These are phyloP conservation scores for Zaprionus kolodkinae DNA, from an alignment of 1,140 invertebrate species.

Conservation along the genomic window DNA sequence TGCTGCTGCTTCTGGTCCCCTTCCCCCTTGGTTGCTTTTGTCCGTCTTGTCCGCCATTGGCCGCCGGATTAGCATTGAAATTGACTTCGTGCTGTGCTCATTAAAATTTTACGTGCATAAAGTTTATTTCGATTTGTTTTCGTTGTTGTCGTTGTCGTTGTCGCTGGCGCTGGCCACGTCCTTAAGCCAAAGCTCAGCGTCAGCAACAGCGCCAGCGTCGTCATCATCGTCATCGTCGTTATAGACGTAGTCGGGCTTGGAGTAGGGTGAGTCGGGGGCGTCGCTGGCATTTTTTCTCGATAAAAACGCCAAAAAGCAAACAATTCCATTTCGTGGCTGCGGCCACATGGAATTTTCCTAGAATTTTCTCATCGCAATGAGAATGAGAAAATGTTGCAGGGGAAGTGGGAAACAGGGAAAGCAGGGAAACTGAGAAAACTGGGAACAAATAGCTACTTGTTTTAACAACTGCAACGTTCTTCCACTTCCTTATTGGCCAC, in stretches of 20 bases:
- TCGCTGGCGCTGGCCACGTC: slow-evolving; percentile 46
- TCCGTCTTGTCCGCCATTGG: slow-evolving; percentile 47
- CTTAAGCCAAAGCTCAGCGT: slow-evolving; percentile 30
- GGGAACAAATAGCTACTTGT: slow-evolving; percentile 58
- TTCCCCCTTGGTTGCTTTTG: slow-evolving; percentile 37
- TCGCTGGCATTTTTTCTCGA: slow-evolving; percentile 28
- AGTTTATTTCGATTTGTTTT: slow-evolving; percentile 77
- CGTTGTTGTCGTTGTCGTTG: slow-evolving; percentile 17
- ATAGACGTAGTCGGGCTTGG: not conserved
- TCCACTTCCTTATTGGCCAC: slow-evolving; percentile 68
- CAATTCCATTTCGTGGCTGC: slow-evolving; percentile 54
- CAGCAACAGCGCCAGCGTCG: slow-evolving; percentile 14
- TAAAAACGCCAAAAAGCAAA: slow-evolving; percentile 44
- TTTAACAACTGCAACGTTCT: slow-evolving; percentile 32
- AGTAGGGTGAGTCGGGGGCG: not conserved
- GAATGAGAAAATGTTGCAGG: slow-evolving; percentile 34
- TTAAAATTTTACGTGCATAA: slow-evolving; percentile 83
- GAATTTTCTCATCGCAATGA: slow-evolving; percentile 32
- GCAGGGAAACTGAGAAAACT: too few species aligned
- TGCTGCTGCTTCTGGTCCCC: slow-evolving; percentile 17
- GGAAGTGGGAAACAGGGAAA: too few species aligned
- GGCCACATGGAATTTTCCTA: slow-evolving; percentile 41
- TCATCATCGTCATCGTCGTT: slow-evolving; percentile 13
- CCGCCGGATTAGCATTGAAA: slow-evolving; percentile 82
- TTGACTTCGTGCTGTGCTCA: slow-evolving; percentile 82